These are phyloP conservation scores for Hassar affinis DNA, from an alignment of 2,113 vertebrate species.

Conservation along the genomic window DNA sequence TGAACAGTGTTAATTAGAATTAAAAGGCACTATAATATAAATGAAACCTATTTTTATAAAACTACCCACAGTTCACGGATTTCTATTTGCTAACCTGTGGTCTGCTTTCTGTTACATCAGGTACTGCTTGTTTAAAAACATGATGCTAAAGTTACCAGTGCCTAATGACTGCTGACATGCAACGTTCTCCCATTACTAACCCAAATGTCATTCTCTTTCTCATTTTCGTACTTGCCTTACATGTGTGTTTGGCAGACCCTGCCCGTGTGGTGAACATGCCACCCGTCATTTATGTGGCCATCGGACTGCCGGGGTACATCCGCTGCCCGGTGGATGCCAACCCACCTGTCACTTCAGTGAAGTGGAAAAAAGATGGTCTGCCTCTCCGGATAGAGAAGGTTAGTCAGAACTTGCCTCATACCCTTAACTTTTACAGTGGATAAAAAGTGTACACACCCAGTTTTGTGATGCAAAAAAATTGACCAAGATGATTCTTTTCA, in stretches of 20 bases:
- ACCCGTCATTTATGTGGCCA: conserved; percentile 89
- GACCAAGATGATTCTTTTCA: no score
- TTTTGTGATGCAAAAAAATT: no score
- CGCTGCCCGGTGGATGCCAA: conserved; percentile 94
- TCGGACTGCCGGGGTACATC: conserved; percentile 93
- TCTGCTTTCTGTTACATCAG: neutral
- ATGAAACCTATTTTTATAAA: neutral
- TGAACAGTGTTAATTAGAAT: neutral
- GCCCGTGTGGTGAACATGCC: conserved; percentile 98
- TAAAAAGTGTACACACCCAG: no score
- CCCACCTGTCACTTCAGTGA: conserved; percentile 89
- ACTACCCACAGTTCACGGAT: neutral
- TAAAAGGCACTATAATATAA: neutral
- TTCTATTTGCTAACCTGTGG: neutral
- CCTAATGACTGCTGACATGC: neutral
- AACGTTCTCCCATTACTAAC: neutral
- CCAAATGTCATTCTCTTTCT: neutral
- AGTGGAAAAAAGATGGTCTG: conserved; percentile 96
- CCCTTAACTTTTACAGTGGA: neutral
- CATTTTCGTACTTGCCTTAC: neutral
- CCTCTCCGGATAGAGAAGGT: conserved; percentile 95
- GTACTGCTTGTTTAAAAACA: neutral
- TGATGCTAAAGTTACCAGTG: neutral
- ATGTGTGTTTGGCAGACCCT: conserved; percentile 76
- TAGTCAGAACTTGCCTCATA: conserved; percentile 16